These are phyloP conservation scores for Sogatella furcifera DNA, from an alignment of 1,140 invertebrate species.

Conservation along the genomic window DNA sequence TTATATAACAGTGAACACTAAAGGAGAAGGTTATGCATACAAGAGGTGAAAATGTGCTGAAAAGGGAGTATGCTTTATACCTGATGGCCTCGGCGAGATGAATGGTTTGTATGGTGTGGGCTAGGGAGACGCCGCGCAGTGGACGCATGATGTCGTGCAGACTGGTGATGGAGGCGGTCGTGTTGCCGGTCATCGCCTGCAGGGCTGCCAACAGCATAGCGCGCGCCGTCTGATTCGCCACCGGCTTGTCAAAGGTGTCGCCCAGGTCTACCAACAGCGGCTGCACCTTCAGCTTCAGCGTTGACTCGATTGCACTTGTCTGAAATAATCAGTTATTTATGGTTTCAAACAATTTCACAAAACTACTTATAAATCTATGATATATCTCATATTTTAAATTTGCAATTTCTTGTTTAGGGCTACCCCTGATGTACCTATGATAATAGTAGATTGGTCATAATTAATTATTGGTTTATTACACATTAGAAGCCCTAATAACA, in stretches of 20 bases:
- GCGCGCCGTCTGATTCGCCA: slow-evolving; percentile 59
- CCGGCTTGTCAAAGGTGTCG: slow-evolving; percentile 60
- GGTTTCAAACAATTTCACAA: too few species aligned
- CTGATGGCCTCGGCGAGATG: slow-evolving; percentile 30
- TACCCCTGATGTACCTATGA: too few species aligned
- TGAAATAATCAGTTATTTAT: too few species aligned
- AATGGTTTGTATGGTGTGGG: slow-evolving; percentile 38
- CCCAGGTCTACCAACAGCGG: slow-evolving; percentile 53
- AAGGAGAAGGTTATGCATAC: too few species aligned
- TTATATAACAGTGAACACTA: too few species aligned
- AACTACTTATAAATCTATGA: too few species aligned
- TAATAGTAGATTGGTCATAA: too few species aligned
- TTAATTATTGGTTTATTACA: too few species aligned
- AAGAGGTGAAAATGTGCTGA: too few species aligned
- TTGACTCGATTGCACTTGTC: slow-evolving; percentile 41
- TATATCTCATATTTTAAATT: too few species aligned
- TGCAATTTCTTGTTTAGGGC: too few species aligned
- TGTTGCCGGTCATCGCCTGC: slow-evolving; percentile 55
- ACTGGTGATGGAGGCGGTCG: slow-evolving; percentile 52
- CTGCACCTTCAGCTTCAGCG: slow-evolving; percentile 52
- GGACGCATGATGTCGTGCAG: slow-evolving; percentile 62
- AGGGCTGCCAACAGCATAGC: slow-evolving; percentile 50
- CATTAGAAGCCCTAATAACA: too few species aligned
- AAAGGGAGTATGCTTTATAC: slow-evolving; percentile 28
- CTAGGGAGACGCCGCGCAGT: slow-evolving; percentile 52